These are phyloP conservation scores for Frankliniella fusca DNA, from an alignment of 2,888 invertebrate genomes.

Conservation along the genomic window DNA sequence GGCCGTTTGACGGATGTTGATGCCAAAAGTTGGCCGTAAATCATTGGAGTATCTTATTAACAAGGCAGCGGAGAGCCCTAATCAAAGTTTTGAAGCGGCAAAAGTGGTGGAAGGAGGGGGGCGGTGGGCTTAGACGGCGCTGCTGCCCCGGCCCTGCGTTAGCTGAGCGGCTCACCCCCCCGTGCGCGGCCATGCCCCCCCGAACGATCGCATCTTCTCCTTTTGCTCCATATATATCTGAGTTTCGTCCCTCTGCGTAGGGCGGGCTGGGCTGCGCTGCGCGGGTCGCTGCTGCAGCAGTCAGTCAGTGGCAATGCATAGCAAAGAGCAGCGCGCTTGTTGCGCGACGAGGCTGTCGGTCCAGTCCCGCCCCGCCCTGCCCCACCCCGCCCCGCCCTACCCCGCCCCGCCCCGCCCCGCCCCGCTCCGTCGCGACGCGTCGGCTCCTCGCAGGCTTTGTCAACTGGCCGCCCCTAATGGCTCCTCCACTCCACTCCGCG, in stretches of 20 bases:
- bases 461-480: not conserved
- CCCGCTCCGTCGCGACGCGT: not conserved
- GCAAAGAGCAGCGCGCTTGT: not conserved
- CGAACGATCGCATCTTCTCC: too few species aligned
- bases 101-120: not conserved
- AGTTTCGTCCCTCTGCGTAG: too few species aligned
- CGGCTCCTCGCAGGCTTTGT: too few species aligned
- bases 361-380: not conserved
- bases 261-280: not conserved
- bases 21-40: conserved; percentile 12
- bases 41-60: conserved; percentile 23
- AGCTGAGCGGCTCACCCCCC: too few species aligned
- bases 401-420: not conserved
- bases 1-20: conserved; percentile 16
- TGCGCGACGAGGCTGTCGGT: not conserved
- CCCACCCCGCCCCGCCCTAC: not conserved
- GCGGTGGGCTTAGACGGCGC: not conserved
- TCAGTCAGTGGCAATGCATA: not conserved
- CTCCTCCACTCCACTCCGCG: not conserved
- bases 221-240: too few species aligned
- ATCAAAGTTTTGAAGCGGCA: conserved; percentile 14
- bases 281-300: not conserved
- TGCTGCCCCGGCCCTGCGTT: too few species aligned
- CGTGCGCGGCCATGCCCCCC: not conserved
- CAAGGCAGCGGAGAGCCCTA: conserved; percentile 7